Evolutionary conservation across 2,113 vertebrate species (phyloP).

Genomic region (Daboia siamensis): DNA sequence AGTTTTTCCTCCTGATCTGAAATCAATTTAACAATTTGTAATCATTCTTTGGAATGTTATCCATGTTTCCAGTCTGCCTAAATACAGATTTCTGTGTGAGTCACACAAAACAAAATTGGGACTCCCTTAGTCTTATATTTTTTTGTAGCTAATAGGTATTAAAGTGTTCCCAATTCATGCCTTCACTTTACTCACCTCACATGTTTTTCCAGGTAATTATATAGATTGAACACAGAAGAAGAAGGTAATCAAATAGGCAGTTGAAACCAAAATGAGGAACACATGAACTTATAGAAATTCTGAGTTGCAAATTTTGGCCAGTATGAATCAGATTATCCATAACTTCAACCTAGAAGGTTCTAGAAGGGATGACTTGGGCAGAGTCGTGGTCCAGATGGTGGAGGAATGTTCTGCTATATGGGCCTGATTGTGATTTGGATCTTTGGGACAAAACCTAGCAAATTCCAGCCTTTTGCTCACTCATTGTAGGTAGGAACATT

Average conservation of each 20-base stretch:
- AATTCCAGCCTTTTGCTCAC: background rate
- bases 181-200: background rate
- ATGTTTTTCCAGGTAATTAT: background rate
- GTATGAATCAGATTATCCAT: too few relatives aligned
- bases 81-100: background rate
- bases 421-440: background rate
- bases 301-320: too few relatives aligned
- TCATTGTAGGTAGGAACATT: background rate
- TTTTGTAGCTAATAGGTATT: background rate
- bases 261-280: background rate
- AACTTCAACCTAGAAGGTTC: background rate
- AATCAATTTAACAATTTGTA: background rate
- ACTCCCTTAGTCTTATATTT: background rate
- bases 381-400: background rate
- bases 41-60: background rate
- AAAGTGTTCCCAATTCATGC: background rate
- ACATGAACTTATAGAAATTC: background rate
- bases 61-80: background rate
- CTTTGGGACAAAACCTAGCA: background rate
- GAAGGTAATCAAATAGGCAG: background rate
- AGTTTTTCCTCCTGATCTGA: constrained; percentile 4
- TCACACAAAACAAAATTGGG: background rate
- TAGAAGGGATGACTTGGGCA: background rate
- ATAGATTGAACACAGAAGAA: background rate
- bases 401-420: background rate